Conservation (phyloP, 2,888 invertebrate genomes). For the Andrena fulva region DNA sequence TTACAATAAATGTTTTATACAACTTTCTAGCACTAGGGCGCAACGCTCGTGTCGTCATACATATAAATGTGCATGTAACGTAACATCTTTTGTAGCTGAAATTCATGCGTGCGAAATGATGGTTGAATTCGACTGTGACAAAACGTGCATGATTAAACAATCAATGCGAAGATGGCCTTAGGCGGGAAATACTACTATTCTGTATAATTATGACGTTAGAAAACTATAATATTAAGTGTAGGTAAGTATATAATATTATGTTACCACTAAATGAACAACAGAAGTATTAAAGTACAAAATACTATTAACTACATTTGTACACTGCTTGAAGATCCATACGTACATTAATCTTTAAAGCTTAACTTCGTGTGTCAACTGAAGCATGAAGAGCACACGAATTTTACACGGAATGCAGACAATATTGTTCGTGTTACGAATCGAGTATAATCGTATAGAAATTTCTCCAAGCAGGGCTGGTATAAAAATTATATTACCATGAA, state of each 20-base stretch:
- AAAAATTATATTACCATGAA: conserved; percentile 58
- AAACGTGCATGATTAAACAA: conserved; percentile 47
- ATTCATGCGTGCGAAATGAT: conserved; percentile 54
- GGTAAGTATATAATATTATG: conserved; percentile 65
- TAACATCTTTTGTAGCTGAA: conserved; percentile 24
- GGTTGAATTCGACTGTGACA: conserved; percentile 42
- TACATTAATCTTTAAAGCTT: conserved; percentile 49
- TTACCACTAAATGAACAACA: conserved; percentile 64
- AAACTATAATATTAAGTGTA: conserved; percentile 65
- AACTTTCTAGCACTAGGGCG: conserved; percentile 62
- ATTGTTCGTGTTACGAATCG: conserved; percentile 3
- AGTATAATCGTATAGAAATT: conserved; percentile 11
- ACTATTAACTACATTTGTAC: conserved; percentile 79
- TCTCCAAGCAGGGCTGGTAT: conserved; percentile 68
- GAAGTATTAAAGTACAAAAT: conserved; percentile 76
- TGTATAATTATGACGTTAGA: conserved; percentile 44
- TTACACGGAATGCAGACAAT: not conserved
- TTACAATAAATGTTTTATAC: conserved; percentile 50
- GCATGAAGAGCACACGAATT: conserved; percentile 3
- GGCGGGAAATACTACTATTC: conserved; percentile 37
- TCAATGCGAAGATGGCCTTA: conserved; percentile 25
- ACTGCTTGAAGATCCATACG: conserved; percentile 71
- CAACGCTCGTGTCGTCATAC: conserved; percentile 25
- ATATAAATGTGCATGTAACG: conserved; percentile 38
- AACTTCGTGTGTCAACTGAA: conserved; percentile 29